Base-by-base conservation (phyloP, 64 coral and sea anemone species). In the Cladopsammia gracilis region DNA sequence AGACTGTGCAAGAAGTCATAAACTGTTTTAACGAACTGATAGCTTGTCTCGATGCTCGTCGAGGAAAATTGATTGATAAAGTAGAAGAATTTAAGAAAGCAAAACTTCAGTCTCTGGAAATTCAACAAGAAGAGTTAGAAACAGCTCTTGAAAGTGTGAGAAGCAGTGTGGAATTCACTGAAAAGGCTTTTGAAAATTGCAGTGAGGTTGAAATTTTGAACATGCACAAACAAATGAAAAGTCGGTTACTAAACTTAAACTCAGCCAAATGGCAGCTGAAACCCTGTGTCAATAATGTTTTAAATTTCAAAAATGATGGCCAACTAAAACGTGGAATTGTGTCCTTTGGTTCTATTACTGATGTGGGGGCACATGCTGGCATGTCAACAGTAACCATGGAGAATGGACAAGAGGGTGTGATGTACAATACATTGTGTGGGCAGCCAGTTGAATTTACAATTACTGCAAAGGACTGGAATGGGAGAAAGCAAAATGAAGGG, bases 171-270 rank as follows among this genome's bases (percentile, higher is more conserved):
- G 71, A 92, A 48, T 92, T 92, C 58, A 77, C 82, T 9, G 71
- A 92, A 50, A 76, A 72, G 62, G 81, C 90, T 34, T 54, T 92
- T 25, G 46, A 92, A 68, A 75, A 92, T 53, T 81, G 90, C 3
- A 92, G 90, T 67, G 70, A 92, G 42, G 90, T 92, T 23, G 90
- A 92, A 8, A 52, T 92, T 56, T 83, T 92, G 23, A 45, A 65
- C 11, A 86, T 92, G 70, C 72, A 59, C 7, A 92, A 86, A 53
- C 80, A 53, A 62, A 77, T 92, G 57, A 64, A 14, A 13, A 46
- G 19, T 25, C 71, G 80, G 13, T 68, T 92, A 62, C 34, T 50
- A 2, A 56, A 76, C 34, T 23, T 92, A 14, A 92, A 74, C 53
- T 68, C 44, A 11, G 43, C 81, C 5, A 86, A 26, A 4, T 92